A percentile compares a stretch with the other conserved stretches of the same genome.
These are phyloP conservation scores for Apamea crenata DNA, from an alignment of 2,888 invertebrate genomes.

Conservation along the genomic window DNA sequence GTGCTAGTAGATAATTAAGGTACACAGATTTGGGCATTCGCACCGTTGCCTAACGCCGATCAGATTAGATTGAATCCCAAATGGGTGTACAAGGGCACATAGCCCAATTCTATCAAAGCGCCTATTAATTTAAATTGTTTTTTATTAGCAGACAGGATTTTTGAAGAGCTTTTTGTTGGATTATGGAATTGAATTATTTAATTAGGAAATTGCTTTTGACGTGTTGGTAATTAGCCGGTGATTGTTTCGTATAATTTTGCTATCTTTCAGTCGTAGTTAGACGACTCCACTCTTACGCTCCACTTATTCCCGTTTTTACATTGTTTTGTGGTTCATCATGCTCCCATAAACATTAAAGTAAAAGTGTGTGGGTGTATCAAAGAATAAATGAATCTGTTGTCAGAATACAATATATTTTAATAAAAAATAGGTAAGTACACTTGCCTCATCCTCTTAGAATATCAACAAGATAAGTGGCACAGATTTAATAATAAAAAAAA, in stretches of 20 bases:
- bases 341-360: neutral
- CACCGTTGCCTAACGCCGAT: constrained; percentile 50
- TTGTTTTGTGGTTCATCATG: neutral
- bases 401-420: neutral
- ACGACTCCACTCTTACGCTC: neutral
- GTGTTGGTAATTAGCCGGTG: neutral
- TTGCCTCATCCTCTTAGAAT: neutral
- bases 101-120: constrained; percentile 46
- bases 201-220: neutral
- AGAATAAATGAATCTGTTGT: neutral
- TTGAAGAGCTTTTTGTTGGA: neutral
- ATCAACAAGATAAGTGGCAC: neutral
- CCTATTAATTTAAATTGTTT: constrained; percentile 50
- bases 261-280: neutral
- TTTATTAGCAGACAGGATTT: constrained; percentile 19
- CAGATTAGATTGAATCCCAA: constrained; percentile 63
- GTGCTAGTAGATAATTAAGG: constrained; percentile 60
- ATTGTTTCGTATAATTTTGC: neutral
- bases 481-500: constrained; percentile 8
- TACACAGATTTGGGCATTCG: constrained; percentile 56
- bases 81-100: constrained; percentile 55
- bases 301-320: neutral
- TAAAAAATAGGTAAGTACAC: neutral
- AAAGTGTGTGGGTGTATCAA: neutral
- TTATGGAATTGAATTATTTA: constrained; percentile 6